Evolutionary conservation across 37 sponge, comb jelly and placozoan genomes (phyloP).

Genomic region (Geodia barretti): DNA sequence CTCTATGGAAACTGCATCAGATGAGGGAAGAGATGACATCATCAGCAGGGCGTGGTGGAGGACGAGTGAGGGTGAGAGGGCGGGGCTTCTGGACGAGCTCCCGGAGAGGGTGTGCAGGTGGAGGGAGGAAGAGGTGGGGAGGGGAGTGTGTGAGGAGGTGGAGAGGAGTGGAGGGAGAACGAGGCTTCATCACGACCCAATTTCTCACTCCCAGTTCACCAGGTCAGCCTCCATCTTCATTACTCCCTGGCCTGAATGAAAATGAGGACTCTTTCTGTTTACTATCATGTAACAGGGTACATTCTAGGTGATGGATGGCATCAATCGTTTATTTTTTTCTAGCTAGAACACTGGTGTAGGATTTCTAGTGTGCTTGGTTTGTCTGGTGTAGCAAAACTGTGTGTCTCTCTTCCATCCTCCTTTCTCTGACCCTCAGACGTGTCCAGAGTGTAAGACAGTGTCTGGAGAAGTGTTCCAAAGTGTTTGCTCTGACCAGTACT

Average conservation of each 20-base stretch:
- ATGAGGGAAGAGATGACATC: neutral
- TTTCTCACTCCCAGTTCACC: conserved; percentile 2
- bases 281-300: too few species aligned
- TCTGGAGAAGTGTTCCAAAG: neutral
- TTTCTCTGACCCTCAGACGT: too few species aligned
- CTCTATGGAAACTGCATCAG: neutral
- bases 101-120: neutral
- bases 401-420: too few species aligned
- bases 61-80: neutral
- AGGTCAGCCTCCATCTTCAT: neutral
- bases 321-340: too few species aligned
- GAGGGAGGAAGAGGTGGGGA: neutral
- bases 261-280: too few species aligned
- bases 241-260: too few species aligned
- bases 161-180: neutral
- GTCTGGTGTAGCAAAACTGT: too few species aligned
- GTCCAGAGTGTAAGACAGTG: neutral
- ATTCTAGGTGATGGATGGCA: too few species aligned
- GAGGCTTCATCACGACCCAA: neutral
- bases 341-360: too few species aligned
- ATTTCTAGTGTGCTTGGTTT: too few species aligned
- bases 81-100: neutral
- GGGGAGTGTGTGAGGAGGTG: neutral
- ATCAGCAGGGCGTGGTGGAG: neutral
- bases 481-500: neutral